Evolutionary conservation across 2,113 vertebrate species (phyloP).

Genomic region (Scatophagus argus): DNA sequence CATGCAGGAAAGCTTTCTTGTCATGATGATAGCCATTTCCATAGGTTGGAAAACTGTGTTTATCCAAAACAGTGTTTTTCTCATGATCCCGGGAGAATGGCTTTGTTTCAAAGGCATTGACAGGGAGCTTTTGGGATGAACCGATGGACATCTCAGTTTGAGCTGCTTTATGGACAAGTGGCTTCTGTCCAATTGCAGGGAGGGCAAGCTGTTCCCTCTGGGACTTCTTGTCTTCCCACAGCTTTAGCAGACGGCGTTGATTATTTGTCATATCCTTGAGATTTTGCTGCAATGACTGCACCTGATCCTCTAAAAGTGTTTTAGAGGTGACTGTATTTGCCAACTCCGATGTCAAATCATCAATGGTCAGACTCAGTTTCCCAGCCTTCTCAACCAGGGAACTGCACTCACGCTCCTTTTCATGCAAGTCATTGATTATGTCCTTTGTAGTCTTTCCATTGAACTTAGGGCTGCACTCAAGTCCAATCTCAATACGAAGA

Average conservation of each 20-base stretch:
- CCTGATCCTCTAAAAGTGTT: slow-evolving; percentile 82
- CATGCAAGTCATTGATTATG: slow-evolving; percentile 82
- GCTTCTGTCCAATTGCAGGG: slow-evolving; percentile 76
- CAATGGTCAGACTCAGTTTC: slow-evolving; percentile 80
- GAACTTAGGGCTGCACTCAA: slow-evolving; percentile 83
- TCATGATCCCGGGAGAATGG: slow-evolving; percentile 63
- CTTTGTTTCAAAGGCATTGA: slow-evolving; percentile 77
- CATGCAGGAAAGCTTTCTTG: slow-evolving; percentile 69
- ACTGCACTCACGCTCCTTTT: slow-evolving; percentile 82
- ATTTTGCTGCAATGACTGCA: slow-evolving; percentile 82
- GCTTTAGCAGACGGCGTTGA: slow-evolving; percentile 81
- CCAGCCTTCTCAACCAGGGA: slow-evolving; percentile 80
- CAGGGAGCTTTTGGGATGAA: slow-evolving; percentile 77
- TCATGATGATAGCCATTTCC: slow-evolving; percentile 71
- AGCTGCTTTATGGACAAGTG: slow-evolving; percentile 66
- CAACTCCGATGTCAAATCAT: slow-evolving; percentile 81
- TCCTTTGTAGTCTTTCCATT: slow-evolving; percentile 85
- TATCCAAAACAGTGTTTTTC: slow-evolving; percentile 71
- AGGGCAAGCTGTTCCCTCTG: slow-evolving; percentile 82
- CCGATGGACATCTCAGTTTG: slow-evolving; percentile 85
- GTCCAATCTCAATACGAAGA: slow-evolving; percentile 83
- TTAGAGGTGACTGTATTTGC: slow-evolving; percentile 82
- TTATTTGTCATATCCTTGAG: slow-evolving; percentile 86
- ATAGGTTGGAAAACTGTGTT: slow-evolving; percentile 68
- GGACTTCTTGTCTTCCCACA: slow-evolving; percentile 85